Conservation (phyloP, 2,888 invertebrate genomes). For the Anaspis maculata region DNA sequence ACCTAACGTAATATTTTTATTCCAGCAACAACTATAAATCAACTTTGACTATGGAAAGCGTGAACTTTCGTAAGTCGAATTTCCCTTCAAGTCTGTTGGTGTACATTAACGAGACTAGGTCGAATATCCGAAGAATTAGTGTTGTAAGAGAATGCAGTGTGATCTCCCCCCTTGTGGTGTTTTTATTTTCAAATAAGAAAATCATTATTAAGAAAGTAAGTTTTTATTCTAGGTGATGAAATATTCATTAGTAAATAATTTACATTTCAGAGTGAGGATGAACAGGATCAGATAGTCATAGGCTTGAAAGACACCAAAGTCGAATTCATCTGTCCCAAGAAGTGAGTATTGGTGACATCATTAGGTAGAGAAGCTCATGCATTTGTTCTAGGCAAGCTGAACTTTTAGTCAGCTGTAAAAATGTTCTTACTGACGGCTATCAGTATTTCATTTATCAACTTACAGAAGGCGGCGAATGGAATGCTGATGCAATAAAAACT, state of each 20-base stretch:
- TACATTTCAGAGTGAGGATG: slow-evolving; percentile 21
- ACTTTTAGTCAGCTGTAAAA: slow-evolving; percentile 29
- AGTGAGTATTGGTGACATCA: slow-evolving; percentile 32
- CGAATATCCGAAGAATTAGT: slow-evolving; percentile 46
- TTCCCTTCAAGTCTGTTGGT: slow-evolving; percentile 46
- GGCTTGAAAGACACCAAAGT: slow-evolving; percentile 36
- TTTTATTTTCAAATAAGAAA: slow-evolving; percentile 46
- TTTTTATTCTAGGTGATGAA: slow-evolving; percentile 3
- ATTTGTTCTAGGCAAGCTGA: slow-evolving; percentile 47
- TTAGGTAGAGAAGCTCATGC: slow-evolving; percentile 22
- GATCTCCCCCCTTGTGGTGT: slow-evolving; percentile 50
- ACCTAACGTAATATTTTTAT: too few species aligned
- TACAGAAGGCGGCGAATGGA: slow-evolving; percentile 27
- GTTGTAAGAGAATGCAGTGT: slow-evolving; percentile 51
- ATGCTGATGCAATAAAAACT: slow-evolving; percentile 19
- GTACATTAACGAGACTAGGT: slow-evolving; percentile 52
- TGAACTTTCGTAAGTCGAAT: slow-evolving; percentile 47
- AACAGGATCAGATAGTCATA: slow-evolving; percentile 28
- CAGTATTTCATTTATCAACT: slow-evolving; percentile 34
- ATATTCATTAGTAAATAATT: slow-evolving; percentile 2
- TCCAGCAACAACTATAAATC: slow-evolving; percentile 50
- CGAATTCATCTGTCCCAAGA: slow-evolving; percentile 36
- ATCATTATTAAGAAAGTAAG: slow-evolving; percentile 29
- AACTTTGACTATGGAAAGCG: slow-evolving; percentile 54
- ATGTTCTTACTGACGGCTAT: slow-evolving; percentile 25